These are phyloP conservation scores for Drosophila yooni DNA, from an alignment of 2,888 invertebrate genomes.

Conservation along the genomic window DNA sequence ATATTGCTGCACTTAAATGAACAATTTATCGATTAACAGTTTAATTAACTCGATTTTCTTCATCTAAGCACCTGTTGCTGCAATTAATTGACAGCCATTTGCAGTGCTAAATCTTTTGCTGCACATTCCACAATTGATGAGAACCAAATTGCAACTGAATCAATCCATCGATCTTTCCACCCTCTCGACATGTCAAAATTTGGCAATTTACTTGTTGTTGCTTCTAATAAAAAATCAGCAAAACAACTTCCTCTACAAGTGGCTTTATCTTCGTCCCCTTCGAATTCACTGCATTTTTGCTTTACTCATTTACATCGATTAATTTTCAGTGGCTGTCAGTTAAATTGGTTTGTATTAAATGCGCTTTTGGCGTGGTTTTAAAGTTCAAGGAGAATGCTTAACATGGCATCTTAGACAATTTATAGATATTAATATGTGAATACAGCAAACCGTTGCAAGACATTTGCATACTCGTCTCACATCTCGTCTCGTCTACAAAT, in stretches of 20 bases:
- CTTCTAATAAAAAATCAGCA: too few relatives aligned
- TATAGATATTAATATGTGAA: constrained; percentile 20
- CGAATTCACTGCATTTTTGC: background rate
- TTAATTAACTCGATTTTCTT: background rate
- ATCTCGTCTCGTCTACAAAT: constrained; percentile 16
- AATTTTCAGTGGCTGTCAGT: constrained; percentile 22
- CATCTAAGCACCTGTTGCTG: constrained; percentile 35
- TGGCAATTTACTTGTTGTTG: background rate
- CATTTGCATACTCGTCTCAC: constrained; percentile 60
- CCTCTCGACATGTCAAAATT: background rate
- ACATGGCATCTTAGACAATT: constrained; percentile 22
- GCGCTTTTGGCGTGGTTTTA: constrained; percentile 54
- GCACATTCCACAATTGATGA: constrained; percentile 23
- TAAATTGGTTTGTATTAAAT: constrained; percentile 25
- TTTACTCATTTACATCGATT: constrained; percentile 38
- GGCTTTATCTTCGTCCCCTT: background rate
- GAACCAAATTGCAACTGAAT: constrained; percentile 12
- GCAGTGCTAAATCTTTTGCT: constrained; percentile 26
- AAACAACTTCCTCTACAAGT: constrained; percentile 11
- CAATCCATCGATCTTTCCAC: constrained; percentile 24
- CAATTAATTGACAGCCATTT: constrained; percentile 34
- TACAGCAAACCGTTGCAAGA: constrained; percentile 19
- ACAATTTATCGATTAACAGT: constrained; percentile 18
- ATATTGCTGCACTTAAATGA: background rate
- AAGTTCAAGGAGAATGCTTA: constrained; percentile 71